Evolutionary conservation across 2,888 invertebrate species (phyloP), one percentile per base, ranked within the genome.

Genomic region (Perithous albicinctus): DNA sequence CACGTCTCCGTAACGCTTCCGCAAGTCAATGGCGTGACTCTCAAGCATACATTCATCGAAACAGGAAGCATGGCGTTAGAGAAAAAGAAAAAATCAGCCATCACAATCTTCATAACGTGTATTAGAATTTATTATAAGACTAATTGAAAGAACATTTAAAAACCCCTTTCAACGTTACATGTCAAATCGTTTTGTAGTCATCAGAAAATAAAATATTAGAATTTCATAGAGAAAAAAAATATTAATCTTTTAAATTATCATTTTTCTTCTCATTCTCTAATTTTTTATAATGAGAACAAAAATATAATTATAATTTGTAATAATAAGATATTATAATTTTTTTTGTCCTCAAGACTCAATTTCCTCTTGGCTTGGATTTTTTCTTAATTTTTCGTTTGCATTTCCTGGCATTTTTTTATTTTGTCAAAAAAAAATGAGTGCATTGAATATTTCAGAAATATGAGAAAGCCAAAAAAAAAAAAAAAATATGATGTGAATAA

Each of bases 1-100:
- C 67, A 69, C 67, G 67, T 69, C 67, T 20, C 35, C 26, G 38
- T 51, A 35, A 54, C 67, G 26, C 67, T 69, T 69, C 67, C 67
- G 67, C 67, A 51, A 35, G 51, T 32, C 56, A 7, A 32, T 23
- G 38, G 51, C 64, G 51, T 69, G 67, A 51, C 38, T 23, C 67
- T 20, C 26, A 8, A 54, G 64, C 23, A n/a, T 7, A 35, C 67
- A 51, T 29, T 32, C 56, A 38, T 69, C n/a, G 51, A 20, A 38
- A 51, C 51, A 51, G 67, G 67, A 69, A 51, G 51, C 5, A 23
- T 2, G n/a, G 23, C 32, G 23, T 63, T 23, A 38, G 41, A 23
- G 4, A 64, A 48, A 35, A 67, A 43, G 29, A 20, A n/a, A 12
- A 10, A 43, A 38, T 38, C 10, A 0, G 18, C 18, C 46, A 48